phyloP scores from a whole-genome alignment of 2,113 vertebrate species.

The Neodontobutis hainanensis region DNA sequence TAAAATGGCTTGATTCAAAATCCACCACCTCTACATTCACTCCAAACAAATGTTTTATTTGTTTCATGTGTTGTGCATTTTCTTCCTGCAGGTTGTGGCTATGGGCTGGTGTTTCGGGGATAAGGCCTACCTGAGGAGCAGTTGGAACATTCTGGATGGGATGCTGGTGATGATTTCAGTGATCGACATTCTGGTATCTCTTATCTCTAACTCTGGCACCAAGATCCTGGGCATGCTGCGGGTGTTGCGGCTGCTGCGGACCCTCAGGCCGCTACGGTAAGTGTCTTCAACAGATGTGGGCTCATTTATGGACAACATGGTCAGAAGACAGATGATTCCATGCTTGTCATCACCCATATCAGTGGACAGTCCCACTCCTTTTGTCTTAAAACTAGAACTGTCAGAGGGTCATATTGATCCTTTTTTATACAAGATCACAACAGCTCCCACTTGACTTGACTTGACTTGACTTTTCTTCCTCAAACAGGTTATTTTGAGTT shows the following conservation, averaged over 20 bases:
- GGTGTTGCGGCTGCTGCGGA: conserved; percentile 91
- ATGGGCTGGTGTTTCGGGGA: conserved; percentile 92
- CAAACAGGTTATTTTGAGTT: no score
- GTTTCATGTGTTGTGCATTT: neutral
- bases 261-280: conserved; percentile 91
- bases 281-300: neutral
- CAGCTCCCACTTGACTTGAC: no score
- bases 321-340: no score
- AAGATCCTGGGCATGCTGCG: conserved; percentile 97
- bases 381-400: no score
- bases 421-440: no score
- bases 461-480: no score
- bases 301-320: neutral
- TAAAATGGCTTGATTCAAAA: conserved; percentile 4
- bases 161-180: conserved; percentile 95
- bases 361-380: no score
- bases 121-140: conserved; percentile 93
- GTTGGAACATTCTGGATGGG: conserved; percentile 96
- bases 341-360: no score
- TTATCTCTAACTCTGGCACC: conserved; percentile 92
- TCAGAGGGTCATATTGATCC: no score
- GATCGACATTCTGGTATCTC: conserved; percentile 93
- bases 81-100: conserved; percentile 87
- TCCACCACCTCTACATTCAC: neutral
- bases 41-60: neutral